Evolutionary conservation across 2,113 vertebrate genomes (phyloP).

Genomic region (Corvus moneduloides): DNA sequence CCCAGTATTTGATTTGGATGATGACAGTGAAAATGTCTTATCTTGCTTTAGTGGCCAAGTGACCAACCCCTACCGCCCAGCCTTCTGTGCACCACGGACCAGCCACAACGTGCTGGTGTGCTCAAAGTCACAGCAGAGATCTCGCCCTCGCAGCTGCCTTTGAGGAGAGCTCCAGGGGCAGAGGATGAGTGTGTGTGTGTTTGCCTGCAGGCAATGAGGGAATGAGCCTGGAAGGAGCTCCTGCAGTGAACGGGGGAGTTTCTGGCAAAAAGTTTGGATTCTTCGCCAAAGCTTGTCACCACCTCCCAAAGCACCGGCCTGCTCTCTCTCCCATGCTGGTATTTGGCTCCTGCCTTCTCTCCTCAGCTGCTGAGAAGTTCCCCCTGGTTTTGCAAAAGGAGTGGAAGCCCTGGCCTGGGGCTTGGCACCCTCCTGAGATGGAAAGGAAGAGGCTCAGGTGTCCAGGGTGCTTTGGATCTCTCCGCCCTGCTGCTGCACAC

Average conservation of each 20-base stretch:
- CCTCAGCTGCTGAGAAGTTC: not conserved
- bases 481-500: not conserved
- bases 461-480: not conserved
- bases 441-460: not conserved
- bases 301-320: not conserved
- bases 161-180: not conserved
- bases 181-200: not conserved
- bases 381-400: not conserved
- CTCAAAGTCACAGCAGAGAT: not conserved
- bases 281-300: constrained; percentile 18
- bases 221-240: not conserved
- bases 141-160: not conserved
- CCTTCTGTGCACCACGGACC: not conserved
- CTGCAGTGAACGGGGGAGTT: not conserved
- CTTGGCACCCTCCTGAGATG: not conserved
- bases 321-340: not conserved
- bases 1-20: not conserved
- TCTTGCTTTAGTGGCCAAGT: not conserved
- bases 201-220: not conserved
- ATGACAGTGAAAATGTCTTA: not conserved
- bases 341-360: constrained; percentile 15
- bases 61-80: not conserved
- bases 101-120: not conserved
- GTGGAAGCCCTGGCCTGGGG: not conserved
- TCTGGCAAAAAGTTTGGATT: constrained; percentile 11